phyloP scores from a whole-genome alignment of 2,888 invertebrate genomes.

The Epinotia ramella region DNA sequence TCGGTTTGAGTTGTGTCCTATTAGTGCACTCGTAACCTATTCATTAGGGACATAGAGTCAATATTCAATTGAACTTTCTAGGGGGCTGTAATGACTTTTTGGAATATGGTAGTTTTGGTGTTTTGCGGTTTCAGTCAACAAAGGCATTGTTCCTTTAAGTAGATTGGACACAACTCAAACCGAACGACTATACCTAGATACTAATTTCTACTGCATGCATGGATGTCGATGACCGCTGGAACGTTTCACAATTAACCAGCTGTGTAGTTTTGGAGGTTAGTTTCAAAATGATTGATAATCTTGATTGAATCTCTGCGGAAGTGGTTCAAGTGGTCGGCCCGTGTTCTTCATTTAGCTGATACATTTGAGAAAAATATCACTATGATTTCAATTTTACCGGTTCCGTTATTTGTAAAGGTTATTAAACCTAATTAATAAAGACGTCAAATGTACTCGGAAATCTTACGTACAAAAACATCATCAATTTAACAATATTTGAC shows the following conservation, averaged over 20 bases:
- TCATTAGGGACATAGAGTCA: too few relatives aligned
- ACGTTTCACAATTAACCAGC: not conserved
- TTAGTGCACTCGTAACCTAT: too few relatives aligned
- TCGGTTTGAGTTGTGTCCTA: too few relatives aligned
- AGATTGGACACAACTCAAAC: too few relatives aligned
- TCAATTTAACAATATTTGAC: too few relatives aligned
- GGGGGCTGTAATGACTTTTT: too few relatives aligned
- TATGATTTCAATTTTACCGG: not conserved
- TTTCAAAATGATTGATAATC: constrained; percentile 3
- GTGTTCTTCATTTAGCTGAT: constrained; percentile 7
- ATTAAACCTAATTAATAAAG: not conserved
- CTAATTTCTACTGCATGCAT: not conserved
- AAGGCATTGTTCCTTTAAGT: too few relatives aligned
- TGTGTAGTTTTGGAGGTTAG: not conserved
- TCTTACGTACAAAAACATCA: not conserved
- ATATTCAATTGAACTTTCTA: too few relatives aligned
- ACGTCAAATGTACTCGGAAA: not conserved
- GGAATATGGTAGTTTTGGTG: too few relatives aligned
- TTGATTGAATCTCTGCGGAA: constrained; percentile 14
- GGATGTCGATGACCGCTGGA: not conserved
- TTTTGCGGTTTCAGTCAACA: too few relatives aligned
- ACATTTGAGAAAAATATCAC: not conserved
- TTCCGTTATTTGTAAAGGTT: not conserved
- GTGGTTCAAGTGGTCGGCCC: not conserved
- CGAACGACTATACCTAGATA: too few relatives aligned